phyloP scores from a whole-genome alignment of 2,888 invertebrate genomes.

The Brassicogethes aeneus region DNA sequence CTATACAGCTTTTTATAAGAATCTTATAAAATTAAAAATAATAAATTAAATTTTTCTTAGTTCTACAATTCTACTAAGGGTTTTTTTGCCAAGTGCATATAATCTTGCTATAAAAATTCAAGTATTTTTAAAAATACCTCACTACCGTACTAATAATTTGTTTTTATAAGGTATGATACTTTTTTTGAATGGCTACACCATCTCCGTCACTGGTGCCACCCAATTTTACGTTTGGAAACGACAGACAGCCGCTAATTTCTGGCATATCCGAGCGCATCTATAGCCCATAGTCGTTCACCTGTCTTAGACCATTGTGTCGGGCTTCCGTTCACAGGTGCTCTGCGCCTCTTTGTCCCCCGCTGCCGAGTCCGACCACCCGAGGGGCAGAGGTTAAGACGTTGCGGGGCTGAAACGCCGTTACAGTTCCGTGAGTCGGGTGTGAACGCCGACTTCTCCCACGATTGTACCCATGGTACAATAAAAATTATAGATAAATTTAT shows the following conservation, averaged over 20 bases:
- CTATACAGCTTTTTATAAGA: no score
- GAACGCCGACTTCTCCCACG: constrained; percentile 29
- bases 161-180: no score
- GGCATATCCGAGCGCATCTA: background rate
- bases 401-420: constrained; percentile 21
- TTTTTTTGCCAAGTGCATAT: no score
- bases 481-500: constrained; percentile 28
- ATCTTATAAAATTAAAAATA: no score
- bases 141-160: no score
- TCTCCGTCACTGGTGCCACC: background rate
- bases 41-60: no score
- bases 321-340: constrained; percentile 34
- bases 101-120: no score
- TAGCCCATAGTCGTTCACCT: constrained; percentile 28
- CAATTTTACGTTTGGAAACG: background rate
- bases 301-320: constrained; percentile 27
- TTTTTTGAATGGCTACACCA: no score
- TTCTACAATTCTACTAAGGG: no score
- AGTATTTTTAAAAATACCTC: no score
- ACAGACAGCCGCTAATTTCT: background rate
- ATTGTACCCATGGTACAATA: constrained; percentile 25
- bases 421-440: constrained; percentile 30
- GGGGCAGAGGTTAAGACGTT: constrained; percentile 28
- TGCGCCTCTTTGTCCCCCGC: constrained; percentile 9
- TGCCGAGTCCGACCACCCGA: constrained; percentile 12